Base-by-base conservation (phyloP, 2,797 vertebrate genomes). In the Otolemur crassicaudatus region DNA sequence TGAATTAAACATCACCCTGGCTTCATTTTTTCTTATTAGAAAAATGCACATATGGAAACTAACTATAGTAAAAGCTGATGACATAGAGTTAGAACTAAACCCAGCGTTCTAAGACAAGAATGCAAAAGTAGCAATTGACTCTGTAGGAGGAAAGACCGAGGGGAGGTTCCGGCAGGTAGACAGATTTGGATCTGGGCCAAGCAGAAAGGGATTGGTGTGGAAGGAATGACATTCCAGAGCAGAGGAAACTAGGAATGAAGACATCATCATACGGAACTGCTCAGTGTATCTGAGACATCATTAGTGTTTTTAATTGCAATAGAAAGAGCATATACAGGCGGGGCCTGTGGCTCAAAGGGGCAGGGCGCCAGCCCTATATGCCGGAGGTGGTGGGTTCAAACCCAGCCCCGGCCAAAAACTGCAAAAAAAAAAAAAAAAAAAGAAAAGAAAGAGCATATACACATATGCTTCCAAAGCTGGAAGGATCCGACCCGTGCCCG, bases 1-100 rank as follows among this genome's bases (percentile, higher is more conserved):
- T 10, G 22, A 97, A 87, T 40, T 63, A 69, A 91, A 69, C 17
- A 20, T 40, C 90, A 4, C 58, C 53, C 17, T 65, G 23, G 3
- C 40, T n/a, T 87, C 70, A 14, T 8, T 53, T 80, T 89, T 91
- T 73, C 76, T 69, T 86, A 87, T 69, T 86, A 25, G 70, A 70
- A 77, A 83, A 92, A 58, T 2, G 25, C 60, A 3, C 27, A 43
- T 31, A 76, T 82, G 27, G 94, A 77, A 60, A 49, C 31, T 75
- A 89, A 80, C 23, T 65, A n/a, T 22, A 43, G 49, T 61, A 70
- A 92, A 73, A 93, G 0, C 4, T 19, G 31, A 7, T n/a, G 65
- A 63, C 8, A 11, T 53, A 16, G 19, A 37, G 31, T 63, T 23
- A 87, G 53, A 89, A 79, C 58, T 49, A 37, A 79, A 82, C 1